A percentile compares a stretch with the other conserved stretches of the same genome.
These are phyloP conservation scores for Lophura nycthemera DNA, from an alignment of 2,113 vertebrate species.

Conservation along the genomic window DNA sequence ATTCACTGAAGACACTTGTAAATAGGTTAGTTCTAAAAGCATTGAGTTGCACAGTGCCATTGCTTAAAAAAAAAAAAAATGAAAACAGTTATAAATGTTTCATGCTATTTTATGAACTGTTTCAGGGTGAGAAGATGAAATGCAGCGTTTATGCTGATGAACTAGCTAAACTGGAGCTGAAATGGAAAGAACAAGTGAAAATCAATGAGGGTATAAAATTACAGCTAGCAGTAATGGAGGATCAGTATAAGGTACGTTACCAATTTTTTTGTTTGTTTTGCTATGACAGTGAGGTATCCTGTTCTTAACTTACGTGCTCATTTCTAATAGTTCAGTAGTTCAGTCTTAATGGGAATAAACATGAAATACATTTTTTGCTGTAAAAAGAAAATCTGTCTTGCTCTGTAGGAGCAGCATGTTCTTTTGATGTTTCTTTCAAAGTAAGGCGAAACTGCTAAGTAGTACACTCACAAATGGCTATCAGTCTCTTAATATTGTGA, in stretches of 20 bases:
- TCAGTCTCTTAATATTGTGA: not conserved
- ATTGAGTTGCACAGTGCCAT: not conserved
- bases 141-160: constrained; percentile 92
- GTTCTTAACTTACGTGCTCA: not conserved
- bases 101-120: not conserved
- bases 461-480: not conserved
- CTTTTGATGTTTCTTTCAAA: not conserved
- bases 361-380: not conserved
- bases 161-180: constrained; percentile 91
- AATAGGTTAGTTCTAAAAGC: not conserved
- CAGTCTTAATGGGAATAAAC: not conserved
- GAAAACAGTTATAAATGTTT: not conserved
- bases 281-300: not conserved
- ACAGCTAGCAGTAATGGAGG: constrained; percentile 88
- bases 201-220: constrained; percentile 87
- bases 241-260: constrained; percentile 88
- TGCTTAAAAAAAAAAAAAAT: not conserved
- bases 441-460: not conserved
- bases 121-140: constrained; percentile 92
- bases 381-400: not conserved
- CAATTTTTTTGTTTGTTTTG: not conserved
- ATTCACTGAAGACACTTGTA: not conserved
- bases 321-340: not conserved
- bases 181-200: constrained; percentile 95
- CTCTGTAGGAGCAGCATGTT: not conserved